Percentiles rank a stretch among this genome's conserved stretches.
These are phyloP conservation scores for Drosophila infuscata DNA, from an alignment of 2,888 invertebrate genomes.

Conservation along the genomic window DNA sequence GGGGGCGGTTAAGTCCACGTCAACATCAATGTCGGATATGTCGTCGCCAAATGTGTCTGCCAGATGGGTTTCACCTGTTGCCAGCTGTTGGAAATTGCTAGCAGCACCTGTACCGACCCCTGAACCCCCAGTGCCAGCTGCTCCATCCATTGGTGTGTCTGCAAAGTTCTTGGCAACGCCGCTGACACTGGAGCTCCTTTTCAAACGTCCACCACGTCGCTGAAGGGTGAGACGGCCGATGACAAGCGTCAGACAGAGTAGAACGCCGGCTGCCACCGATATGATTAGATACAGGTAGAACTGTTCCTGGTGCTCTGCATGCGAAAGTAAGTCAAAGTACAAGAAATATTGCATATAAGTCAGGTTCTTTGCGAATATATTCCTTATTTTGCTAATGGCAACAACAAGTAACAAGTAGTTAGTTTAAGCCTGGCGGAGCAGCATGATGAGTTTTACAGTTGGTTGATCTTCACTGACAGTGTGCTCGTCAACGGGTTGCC, in stretches of 20 bases:
- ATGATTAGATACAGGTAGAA: slow-evolving; percentile 94
- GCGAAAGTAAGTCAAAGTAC: slow-evolving; percentile 16
- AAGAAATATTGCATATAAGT: slow-evolving; percentile 40
- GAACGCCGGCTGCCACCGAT: slow-evolving; percentile 89
- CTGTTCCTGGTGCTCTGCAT: slow-evolving; percentile 85
- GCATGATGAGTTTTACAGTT: slow-evolving; percentile 60
- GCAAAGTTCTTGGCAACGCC: slow-evolving; percentile 62
- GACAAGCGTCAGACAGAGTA: slow-evolving; percentile 90
- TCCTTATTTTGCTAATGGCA: slow-evolving; percentile 25
- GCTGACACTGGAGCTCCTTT: slow-evolving; percentile 75
- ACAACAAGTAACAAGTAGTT: slow-evolving; percentile 37
- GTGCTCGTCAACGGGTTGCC: slow-evolving; percentile 38
- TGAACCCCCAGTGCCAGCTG: slow-evolving; percentile 41
- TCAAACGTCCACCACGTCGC: slow-evolving; percentile 85
- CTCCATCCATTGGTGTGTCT: slow-evolving; percentile 48
- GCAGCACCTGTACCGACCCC: slow-evolving; percentile 55
- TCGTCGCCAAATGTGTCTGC: slow-evolving; percentile 93
- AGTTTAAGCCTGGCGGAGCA: slow-evolving; percentile 50
- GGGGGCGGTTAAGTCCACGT: slow-evolving; percentile 89
- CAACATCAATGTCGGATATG: slow-evolving; percentile 92
- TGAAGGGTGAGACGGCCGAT: slow-evolving; percentile 90
- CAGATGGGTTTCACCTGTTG: slow-evolving; percentile 90
- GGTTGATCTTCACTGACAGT: slow-evolving; percentile 54
- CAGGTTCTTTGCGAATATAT: slow-evolving; percentile 5
- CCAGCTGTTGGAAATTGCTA: slow-evolving; percentile 88